A percentile compares a stretch with the other conserved stretches of the same genome.
phyloP scores from a whole-genome alignment of 2,888 invertebrate species.

The Lepetodrilus schrolli region DNA sequence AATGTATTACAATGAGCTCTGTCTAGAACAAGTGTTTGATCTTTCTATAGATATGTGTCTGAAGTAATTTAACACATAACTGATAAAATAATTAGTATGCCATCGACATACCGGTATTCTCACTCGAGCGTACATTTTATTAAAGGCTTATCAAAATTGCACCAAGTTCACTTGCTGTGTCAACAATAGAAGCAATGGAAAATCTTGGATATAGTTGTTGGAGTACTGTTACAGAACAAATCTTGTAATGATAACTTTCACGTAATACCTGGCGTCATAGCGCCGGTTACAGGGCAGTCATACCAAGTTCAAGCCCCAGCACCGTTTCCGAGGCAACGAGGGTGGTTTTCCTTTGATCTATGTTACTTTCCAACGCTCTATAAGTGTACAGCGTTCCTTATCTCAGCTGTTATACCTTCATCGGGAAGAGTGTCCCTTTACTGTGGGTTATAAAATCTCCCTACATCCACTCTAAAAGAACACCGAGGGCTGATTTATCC shows the following conservation, averaged over 20 bases:
- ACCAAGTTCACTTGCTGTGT: no score
- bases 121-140: background rate
- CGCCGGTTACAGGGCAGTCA: background rate
- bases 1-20: no score
- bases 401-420: slow-evolving; percentile 19
- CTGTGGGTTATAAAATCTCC: slow-evolving; percentile 6
- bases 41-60: no score
- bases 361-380: background rate
- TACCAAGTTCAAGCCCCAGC: background rate
- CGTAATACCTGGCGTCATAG: slow-evolving; percentile 6
- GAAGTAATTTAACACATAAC: no score
- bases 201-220: no score
- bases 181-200: no score
- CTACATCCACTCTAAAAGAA: slow-evolving; percentile 7
- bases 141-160: background rate
- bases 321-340: background rate
- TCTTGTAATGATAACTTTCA: background rate
- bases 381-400: slow-evolving; percentile 11
- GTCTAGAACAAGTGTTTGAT: no score
- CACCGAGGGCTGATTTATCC: background rate
- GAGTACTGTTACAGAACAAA: no score
- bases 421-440: slow-evolving; percentile 18
- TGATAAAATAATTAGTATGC: no score
- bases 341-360: background rate
- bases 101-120: no score